Base-by-base conservation (phyloP, 2,888 invertebrate species). In the Galeopsomyia nigrocyanea region DNA sequence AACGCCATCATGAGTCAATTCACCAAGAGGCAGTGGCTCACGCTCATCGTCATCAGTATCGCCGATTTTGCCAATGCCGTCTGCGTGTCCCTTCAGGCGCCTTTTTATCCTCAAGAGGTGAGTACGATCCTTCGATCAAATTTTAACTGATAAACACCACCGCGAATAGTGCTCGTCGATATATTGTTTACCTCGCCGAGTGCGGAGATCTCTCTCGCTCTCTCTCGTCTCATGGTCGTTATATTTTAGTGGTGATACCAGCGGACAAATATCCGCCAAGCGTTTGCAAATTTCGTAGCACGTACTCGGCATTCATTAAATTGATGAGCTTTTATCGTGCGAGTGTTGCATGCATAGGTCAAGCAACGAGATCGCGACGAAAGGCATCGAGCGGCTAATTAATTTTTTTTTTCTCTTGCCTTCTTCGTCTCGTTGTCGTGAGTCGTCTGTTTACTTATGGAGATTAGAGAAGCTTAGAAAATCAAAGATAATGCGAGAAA, bases 1-100 rank as follows among this genome's bases (percentile, higher is more conserved):
- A 47, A 61, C n/a, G 19, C 6, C 16, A 92, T 91, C 91, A 88
- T 88, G 86, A 88, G 89, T 22, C 88, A 90, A 77, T 94, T 93
- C 82, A 90, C 92, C 0, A 90, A 88, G 81, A 88, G 94, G 81
- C 95, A 95, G 87, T 93, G 93, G 93, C 86, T 92, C 79, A 94
- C 94, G 0, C 88, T 95, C 57, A 88, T 93, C 51, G 92, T 94
- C 61, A 94, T 95, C 83, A 92, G 94, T 39, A 90, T 94, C 76
- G 93, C 94, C 17, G 94, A 95, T 87, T 94, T 95, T 86, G 94
- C 93, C 80, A 94, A 94, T 83, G 95, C 95, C 2, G 91, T 95
- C 76, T 94, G 94, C 85, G 94, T 95, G 1, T 94, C 95, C 0
- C 86, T 95, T 1, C 95, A 95, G 82, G 95, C 95, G 1, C 95